A percentile compares a stretch with the other conserved stretches of the same genome.
These are phyloP conservation scores for Pandemis cinnamomeana DNA, from an alignment of 2,888 invertebrate genomes.

Conservation along the genomic window DNA sequence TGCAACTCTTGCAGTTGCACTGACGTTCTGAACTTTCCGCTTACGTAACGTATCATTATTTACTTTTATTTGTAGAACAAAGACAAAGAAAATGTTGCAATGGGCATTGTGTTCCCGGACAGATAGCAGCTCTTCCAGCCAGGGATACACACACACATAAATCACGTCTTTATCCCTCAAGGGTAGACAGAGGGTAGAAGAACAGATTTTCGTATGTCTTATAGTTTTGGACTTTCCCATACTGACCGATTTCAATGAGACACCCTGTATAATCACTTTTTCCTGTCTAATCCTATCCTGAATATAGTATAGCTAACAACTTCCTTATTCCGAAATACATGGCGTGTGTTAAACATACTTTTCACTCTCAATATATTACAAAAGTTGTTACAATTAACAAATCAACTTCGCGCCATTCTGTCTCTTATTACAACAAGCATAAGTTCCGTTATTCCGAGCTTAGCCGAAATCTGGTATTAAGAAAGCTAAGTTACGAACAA, in stretches of 20 bases:
- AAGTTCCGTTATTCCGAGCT: not conserved
- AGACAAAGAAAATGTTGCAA: not conserved
- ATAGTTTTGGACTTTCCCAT: too few species aligned
- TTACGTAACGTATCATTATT: not conserved
- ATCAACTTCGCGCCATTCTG: not conserved
- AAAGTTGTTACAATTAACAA: slow-evolving; percentile 21
- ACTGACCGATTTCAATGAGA: too few species aligned
- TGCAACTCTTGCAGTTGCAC: not conserved
- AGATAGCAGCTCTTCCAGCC: too few species aligned
- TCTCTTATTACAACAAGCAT: not conserved
- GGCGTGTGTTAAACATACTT: slow-evolving; percentile 8
- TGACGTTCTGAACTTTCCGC: not conserved
- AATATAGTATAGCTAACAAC: too few species aligned
- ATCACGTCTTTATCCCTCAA: too few species aligned
- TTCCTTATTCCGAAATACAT: not conserved
- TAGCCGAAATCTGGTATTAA: slow-evolving; percentile 6
- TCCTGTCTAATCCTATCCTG: too few species aligned
- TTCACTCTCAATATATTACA: slow-evolving; percentile 23
- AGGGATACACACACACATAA: too few species aligned
- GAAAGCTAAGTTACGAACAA: slow-evolving; percentile 10
- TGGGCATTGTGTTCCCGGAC: too few species aligned
- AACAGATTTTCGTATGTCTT: too few species aligned
- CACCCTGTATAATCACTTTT: too few species aligned
- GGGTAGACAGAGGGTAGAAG: too few species aligned
- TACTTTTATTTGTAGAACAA: not conserved